phyloP scores from a whole-genome alignment of 2,797 vertebrate species.

The Catharus ustulatus region DNA sequence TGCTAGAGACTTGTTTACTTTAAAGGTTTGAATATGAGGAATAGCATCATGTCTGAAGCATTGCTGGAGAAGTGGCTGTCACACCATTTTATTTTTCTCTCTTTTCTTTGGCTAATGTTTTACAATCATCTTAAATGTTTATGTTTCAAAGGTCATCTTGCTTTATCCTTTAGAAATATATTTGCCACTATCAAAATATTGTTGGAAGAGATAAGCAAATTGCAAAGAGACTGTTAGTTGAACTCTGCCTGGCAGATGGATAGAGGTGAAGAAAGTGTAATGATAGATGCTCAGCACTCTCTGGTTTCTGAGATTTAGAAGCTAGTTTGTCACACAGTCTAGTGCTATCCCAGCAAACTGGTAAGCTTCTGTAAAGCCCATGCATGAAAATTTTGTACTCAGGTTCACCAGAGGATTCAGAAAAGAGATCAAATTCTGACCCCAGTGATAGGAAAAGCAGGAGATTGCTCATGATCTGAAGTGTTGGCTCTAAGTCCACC shows the following conservation, averaged over 20 bases:
- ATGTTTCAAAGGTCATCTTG: neutral
- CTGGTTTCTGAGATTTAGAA: neutral
- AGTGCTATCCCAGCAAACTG: neutral
- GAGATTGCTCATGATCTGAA: neutral
- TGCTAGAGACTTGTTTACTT: neutral
- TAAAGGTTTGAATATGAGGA: neutral
- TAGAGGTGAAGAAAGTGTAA: neutral
- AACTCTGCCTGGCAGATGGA: neutral
- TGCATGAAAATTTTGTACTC: neutral
- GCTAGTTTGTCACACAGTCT: neutral
- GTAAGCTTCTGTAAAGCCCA: neutral
- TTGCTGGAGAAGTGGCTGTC: neutral
- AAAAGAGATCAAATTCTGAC: neutral
- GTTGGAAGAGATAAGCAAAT: neutral
- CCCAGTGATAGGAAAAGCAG: neutral
- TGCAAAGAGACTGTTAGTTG: neutral
- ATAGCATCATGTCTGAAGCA: neutral
- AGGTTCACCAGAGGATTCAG: neutral
- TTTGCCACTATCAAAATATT: neutral
- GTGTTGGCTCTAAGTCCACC: neutral
- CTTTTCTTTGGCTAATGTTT: neutral
- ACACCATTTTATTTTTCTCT: neutral
- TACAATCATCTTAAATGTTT: neutral
- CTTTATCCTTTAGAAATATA: neutral
- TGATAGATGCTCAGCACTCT: neutral